Evolutionary conservation across 2,797 vertebrate species (phyloP), one percentile per base, ranked within the genome.

Genomic region (Chloroceryle inda): DNA sequence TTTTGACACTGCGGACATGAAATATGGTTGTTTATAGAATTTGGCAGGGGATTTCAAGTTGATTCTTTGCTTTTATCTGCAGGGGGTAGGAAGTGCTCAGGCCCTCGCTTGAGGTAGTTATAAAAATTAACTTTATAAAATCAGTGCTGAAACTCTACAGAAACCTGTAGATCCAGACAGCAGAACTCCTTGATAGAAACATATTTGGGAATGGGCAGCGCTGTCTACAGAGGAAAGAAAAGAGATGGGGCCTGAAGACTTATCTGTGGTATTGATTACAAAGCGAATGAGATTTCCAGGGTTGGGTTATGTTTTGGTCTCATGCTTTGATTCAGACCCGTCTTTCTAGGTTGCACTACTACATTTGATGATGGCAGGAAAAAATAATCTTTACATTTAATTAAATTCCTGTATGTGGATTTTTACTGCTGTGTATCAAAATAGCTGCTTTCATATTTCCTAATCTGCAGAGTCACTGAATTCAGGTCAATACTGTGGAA

Each of bases 81-180:
- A 81, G 77, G 64, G 50, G 40, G 31, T 86, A 89, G 62, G 82
- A 96, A 91, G 80, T 72, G 62, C 59, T 94, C 56, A 79, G 79
- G 38, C 10, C 2, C 7, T 92, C 0, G 1, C 56, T 68, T 76
- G 76, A 94, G 47, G 67, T 85, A 50, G 64, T 81, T 93, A 52
- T 67, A 91, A 93, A 81, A 93, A 96, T 56, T 96, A 92, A 92
- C 72, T 90, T 92, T 77, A 74, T 91, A 59, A 95, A 95, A 76
- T 23, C 59, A 42, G 9, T 62, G 75, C 31, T 80, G 81, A 69
- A 92, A 93, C 21, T 45, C 31, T 45, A 31, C 71, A 64, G 85
- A 75, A 76, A 64, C 35, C 44, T 71, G 55, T 56, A 44, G 47
- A 71, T 68, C 19, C 81, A 56, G 67, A 79, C 63, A 47, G 20